Conservation (phyloP, 2,888 invertebrate genomes). For the Fragum fragum region DNA sequence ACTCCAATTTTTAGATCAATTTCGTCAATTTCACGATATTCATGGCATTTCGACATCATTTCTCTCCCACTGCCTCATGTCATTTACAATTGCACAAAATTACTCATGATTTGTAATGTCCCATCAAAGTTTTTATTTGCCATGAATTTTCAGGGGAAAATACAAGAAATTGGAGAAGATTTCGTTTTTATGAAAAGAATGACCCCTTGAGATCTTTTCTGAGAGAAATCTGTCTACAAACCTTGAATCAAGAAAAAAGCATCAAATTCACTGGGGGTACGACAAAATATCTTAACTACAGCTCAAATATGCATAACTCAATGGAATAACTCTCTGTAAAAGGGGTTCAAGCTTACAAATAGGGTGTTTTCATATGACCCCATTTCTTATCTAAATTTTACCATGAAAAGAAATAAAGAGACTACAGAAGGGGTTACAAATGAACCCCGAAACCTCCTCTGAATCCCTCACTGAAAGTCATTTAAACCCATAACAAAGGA, state of each 20-base stretch:
- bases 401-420: no score
- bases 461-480: no score
- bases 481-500: no score
- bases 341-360: no score
- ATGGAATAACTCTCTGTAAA: no score
- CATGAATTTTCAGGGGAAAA: conserved; percentile 6
- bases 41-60: not conserved
- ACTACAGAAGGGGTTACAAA: no score
- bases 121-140: conserved; percentile 1
- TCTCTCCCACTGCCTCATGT: not conserved
- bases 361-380: no score
- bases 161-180: not conserved
- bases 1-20: conserved; percentile 1
- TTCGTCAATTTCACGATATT: conserved; percentile 3
- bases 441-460: no score
- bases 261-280: no score
- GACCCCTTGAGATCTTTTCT: not conserved
- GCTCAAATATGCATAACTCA: no score
- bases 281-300: no score
- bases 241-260: not conserved
- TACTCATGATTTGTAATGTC: conserved; percentile 13
- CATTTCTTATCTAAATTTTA: no score
- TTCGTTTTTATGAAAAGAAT: not conserved
- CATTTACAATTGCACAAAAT: conserved; percentile 1
- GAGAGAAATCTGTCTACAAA: not conserved